Conservation (phyloP, 2,797 vertebrate species). For the Toxotes lorentzi region DNA sequence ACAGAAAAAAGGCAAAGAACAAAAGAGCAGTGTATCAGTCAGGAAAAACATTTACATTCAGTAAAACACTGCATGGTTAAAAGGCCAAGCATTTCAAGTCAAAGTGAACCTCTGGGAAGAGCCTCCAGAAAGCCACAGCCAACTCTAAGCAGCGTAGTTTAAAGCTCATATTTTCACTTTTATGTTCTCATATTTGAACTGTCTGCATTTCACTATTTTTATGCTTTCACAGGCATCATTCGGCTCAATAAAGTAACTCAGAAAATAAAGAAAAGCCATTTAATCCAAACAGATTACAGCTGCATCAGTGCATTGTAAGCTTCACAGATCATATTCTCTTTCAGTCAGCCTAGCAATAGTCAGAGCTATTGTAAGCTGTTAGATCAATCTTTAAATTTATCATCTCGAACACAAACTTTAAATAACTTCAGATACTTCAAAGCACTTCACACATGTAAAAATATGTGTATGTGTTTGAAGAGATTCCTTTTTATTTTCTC, state of each 20-base stretch:
- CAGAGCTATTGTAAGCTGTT: background rate
- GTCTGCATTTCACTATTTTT: background rate
- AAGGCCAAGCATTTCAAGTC: background rate
- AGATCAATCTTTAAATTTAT: background rate
- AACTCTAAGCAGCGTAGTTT: background rate
- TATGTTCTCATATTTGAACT: background rate
- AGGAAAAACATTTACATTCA: background rate
- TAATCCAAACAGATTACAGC: background rate
- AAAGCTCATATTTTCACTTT: background rate
- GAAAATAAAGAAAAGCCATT: constrained; percentile 6
- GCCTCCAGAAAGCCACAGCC: background rate
- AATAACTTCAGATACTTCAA: background rate
- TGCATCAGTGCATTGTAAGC: constrained; percentile 5
- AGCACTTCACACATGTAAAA: background rate
- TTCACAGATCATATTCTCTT: constrained; percentile 13
- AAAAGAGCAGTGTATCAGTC: too few relatives aligned
- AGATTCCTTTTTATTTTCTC: background rate
- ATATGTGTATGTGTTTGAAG: background rate
- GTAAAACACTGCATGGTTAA: background rate
- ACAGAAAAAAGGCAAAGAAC: background rate
- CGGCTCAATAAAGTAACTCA: background rate
- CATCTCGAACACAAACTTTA: background rate
- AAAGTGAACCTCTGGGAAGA: background rate
- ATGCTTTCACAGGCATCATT: background rate
- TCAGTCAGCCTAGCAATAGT: background rate